These are phyloP conservation scores for Morphnarchus princeps DNA, from an alignment of 2,113 vertebrate species.

Conservation along the genomic window DNA sequence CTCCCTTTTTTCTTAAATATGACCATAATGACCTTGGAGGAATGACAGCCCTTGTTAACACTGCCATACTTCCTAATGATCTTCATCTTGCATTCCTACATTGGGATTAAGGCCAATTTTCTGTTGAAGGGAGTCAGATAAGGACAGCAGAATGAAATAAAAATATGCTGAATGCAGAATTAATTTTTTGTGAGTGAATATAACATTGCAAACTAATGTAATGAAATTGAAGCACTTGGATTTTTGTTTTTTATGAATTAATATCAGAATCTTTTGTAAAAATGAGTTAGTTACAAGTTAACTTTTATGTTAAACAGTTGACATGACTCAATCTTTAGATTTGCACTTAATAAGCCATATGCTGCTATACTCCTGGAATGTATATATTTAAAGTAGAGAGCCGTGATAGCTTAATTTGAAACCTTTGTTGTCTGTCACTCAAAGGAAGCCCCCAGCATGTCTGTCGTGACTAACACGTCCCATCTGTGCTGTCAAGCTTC, in stretches of 20 bases:
- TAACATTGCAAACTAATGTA: not conserved
- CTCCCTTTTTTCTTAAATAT: not conserved
- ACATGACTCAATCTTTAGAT: not conserved
- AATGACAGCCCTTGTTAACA: not conserved
- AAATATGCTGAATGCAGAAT: not conserved
- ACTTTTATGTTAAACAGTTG: not conserved
- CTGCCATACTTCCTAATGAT: not conserved
- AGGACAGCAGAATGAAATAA: not conserved
- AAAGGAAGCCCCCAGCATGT: not conserved
- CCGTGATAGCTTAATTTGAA: not conserved
- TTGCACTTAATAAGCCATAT: not conserved
- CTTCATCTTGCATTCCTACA: not conserved
- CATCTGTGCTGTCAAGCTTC: slow-evolving; percentile 50
- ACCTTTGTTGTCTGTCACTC: not conserved
- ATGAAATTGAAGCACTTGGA: not conserved
- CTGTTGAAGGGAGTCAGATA: not conserved
- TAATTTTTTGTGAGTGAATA: not conserved
- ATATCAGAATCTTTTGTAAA: not conserved
- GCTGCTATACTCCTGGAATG: not conserved
- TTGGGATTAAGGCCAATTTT: not conserved
- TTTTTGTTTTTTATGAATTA: not conserved
- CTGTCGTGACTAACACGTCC: not conserved
- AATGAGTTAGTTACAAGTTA: accelerated
- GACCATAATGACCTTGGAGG: not conserved
- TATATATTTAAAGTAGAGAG: not conserved